Base-by-base conservation (phyloP, 2,113 vertebrate genomes). In the Nyctibius bracteatus region DNA sequence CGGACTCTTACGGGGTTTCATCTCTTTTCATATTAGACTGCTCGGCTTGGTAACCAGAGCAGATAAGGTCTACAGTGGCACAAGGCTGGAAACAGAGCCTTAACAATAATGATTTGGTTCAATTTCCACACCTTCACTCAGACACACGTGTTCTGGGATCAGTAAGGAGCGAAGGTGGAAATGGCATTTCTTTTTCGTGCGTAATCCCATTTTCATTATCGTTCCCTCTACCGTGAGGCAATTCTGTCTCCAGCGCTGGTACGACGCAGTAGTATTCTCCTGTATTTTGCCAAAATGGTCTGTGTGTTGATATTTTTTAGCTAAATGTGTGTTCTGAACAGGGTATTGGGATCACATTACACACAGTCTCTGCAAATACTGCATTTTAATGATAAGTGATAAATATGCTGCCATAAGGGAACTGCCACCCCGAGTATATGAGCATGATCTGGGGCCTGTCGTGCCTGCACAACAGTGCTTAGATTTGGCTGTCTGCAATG, bases 401-500 rank as follows among this genome's bases (percentile, higher is more conserved):
- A 91, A 94, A 86, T 57, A 90, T 7, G 14, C 33, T 74, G 51
- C 65, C 54, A 33, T 52, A 25, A 58, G 30, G 81, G 81, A 85
- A 70, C 37, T 77, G 17, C 25, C 12, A 79, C n/a, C 59, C 52
- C 21, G 30, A 86, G 83, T 77, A 85, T 4, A 24, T 33, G 73
- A 52, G 11, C 1, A 1, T 57, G 44, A 85, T 46, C 62, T 67
- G 72, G 57, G 65, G 65, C 25, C 41, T 57, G 12, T 57, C 92
- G 35, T 75, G 58, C 43, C 78, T 89, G 49, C 71, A 75, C 75
- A 92, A 81, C 35, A 75, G 49, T 71, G 61, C 55, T 96, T 87
- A 70, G 17, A 91, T 88, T 46, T 72, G 74, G 52, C 47, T 80
- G 58, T 46, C 71, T 84, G 52, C 84, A 83, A 58, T 75, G 46